Evolutionary conservation across 1,140 invertebrate genomes (phyloP).

Genomic region (Leptinotarsa undecemlineata): DNA sequence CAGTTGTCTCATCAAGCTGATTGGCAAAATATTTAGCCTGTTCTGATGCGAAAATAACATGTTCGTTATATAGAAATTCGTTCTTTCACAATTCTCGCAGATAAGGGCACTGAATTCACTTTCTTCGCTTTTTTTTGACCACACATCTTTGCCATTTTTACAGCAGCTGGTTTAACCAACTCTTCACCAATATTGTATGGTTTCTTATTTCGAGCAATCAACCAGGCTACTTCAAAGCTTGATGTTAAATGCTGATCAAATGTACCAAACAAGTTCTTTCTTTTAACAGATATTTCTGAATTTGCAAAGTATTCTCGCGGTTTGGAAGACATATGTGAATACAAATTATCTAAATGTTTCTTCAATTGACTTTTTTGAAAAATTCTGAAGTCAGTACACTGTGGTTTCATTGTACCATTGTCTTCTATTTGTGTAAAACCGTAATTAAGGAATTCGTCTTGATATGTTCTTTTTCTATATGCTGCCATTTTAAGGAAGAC

Average conservation of each 20-base stretch:
- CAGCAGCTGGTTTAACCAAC: conserved; percentile 38
- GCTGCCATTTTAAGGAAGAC: no score
- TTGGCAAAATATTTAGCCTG: no score
- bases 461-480: neutral
- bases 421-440: conserved; percentile 31
- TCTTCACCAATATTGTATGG: conserved; percentile 39
- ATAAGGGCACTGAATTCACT: conserved; percentile 42
- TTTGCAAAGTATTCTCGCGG: no score
- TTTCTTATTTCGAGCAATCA: conserved; percentile 41
- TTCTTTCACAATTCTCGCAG: conserved; percentile 35
- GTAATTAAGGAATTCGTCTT: conserved; percentile 11
- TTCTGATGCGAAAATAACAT: conserved; percentile 29
- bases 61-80: conserved; percentile 27
- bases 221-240: conserved; percentile 41
- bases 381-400: conserved; percentile 42
- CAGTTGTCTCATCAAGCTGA: no score
- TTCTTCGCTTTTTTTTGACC: conserved; percentile 37
- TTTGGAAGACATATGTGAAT: no score
- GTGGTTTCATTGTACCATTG: conserved; percentile 43
- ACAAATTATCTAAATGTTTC: no score
- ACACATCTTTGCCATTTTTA: conserved; percentile 16
- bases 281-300: conserved; percentile 26
- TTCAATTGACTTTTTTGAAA: neutral
- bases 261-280: conserved; percentile 40
- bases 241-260: conserved; percentile 40